Evolutionary conservation across 2,797 vertebrate genomes (phyloP).

Genomic region (Phrynocephalus guinanensis): DNA sequence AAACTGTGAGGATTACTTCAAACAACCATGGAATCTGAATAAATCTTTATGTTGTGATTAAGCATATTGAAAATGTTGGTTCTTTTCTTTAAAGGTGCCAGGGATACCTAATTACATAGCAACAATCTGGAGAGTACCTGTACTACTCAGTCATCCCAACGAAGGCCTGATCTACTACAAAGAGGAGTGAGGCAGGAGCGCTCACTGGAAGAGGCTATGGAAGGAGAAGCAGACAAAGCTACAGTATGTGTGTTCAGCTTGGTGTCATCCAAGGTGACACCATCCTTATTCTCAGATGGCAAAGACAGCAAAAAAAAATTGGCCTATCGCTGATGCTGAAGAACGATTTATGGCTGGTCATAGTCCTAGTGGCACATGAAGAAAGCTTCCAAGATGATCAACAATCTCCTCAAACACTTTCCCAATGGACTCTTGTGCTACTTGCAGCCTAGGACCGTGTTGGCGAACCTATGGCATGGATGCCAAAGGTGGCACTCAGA

Average conservation of each 20-base stretch:
- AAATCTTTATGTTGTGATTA: too few species aligned
- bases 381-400: background rate
- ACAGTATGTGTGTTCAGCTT: background rate
- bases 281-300: background rate
- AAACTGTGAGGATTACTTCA: too few species aligned
- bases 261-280: too few species aligned
- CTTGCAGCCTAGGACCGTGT: too few species aligned
- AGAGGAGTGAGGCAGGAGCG: background rate
- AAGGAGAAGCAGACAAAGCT: background rate
- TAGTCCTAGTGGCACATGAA: background rate
- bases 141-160: background rate
- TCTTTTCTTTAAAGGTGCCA: background rate
- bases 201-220: background rate
- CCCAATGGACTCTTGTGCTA: background rate
- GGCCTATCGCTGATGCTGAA: too few species aligned
- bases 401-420: background rate
- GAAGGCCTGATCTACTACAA: background rate
- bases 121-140: background rate
- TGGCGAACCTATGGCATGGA: too few species aligned
- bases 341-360: background rate
- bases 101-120: background rate
- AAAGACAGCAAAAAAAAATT: background rate
- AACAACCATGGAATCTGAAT: too few species aligned
- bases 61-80: too few species aligned
- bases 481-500: too few species aligned